Evolutionary conservation across 2,113 vertebrate species (phyloP).

Genomic region (Macheiramphus alcinus): DNA sequence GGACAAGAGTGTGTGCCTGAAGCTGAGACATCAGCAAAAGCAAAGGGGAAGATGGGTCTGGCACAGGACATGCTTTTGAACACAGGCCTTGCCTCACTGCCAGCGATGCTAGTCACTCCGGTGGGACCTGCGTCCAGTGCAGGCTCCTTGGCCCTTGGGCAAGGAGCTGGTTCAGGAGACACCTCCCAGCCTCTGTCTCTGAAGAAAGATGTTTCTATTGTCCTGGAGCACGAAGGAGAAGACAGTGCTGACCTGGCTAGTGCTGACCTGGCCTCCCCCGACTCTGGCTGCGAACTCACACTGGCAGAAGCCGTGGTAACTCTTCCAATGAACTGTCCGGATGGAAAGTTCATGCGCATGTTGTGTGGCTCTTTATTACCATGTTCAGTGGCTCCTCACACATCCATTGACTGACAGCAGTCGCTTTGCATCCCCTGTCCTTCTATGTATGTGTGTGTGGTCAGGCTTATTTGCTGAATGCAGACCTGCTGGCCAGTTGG

Average conservation of each 20-base stretch:
- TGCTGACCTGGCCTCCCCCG: slow-evolving; percentile 58
- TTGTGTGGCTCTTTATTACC: slow-evolving; percentile 67
- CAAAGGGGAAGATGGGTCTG: neutral
- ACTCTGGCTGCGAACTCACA: slow-evolving; percentile 77
- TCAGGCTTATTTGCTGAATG: slow-evolving; percentile 60
- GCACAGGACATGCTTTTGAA: neutral
- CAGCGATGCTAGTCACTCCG: neutral
- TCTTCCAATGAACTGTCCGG: slow-evolving; percentile 57
- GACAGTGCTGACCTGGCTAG: slow-evolving; percentile 39
- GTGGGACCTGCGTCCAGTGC: neutral
- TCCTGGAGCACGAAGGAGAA: slow-evolving; percentile 6
- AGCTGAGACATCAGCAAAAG: neutral
- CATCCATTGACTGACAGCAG: slow-evolving; percentile 64
- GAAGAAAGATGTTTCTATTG: slow-evolving; percentile 22
- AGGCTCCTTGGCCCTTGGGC: neutral
- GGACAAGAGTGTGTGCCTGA: neutral
- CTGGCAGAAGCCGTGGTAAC: slow-evolving; percentile 78
- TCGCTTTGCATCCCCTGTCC: slow-evolving; percentile 69
- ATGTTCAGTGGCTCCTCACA: slow-evolving; percentile 63
- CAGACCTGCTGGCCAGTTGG: slow-evolving; percentile 46
- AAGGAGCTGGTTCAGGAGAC: neutral
- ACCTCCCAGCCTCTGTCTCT: neutral
- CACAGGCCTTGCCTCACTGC: neutral
- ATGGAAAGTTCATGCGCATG: slow-evolving; percentile 69
- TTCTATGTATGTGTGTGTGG: slow-evolving; percentile 51